Base-by-base conservation (phyloP, 2,888 invertebrate species). In the Athetis lepigone region DNA sequence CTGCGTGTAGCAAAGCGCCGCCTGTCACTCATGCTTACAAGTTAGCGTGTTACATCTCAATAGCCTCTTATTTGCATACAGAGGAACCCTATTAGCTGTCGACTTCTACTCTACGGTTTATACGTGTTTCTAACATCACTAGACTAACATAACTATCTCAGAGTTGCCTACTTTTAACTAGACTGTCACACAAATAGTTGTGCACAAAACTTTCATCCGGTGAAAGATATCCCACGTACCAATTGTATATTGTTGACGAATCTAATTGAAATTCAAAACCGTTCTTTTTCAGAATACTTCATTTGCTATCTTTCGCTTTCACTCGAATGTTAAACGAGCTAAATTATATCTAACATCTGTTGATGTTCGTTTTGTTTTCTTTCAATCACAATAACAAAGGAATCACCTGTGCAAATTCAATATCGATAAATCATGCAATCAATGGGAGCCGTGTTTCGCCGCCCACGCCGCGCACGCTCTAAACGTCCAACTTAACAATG, bases 11-110 rank as follows among this genome's bases (percentile, higher is more conserved):
- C 74, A 74, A 67, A 80, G 77, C 75, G 79, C 75, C 78, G 79
- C 76, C 83, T 87, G 89, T 89, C 89, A 90, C 85, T 90, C 90
- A 86, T 83, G 85, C 81, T 88, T 85, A 88, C 81, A 82, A 85
- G 82, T 83, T 81, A 80, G 80, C 82, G 79, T 86, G 85, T 83
- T 80, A 87, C 85, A 81, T 77, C 83, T 84, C 83, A 83, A 85
- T 83, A 82, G 81, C 82, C 80, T 76, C 82, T 86, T 85, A 88
- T 88, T 86, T 85, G 75, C 78, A 60, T 62, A 79, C 80, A 81
- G 72, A 81, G 66, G 75, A 79, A 77, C 78, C 59, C 72, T 77
- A 80, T 85, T 80, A 85, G 73, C 78, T 71, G 70, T 79, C 74
- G 50, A 59, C 68, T 70, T 79, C 71, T 70, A 55, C 67, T 52